These are phyloP conservation scores for Protonemura montana DNA, from an alignment of 2,888 invertebrate species.

Conservation along the genomic window DNA sequence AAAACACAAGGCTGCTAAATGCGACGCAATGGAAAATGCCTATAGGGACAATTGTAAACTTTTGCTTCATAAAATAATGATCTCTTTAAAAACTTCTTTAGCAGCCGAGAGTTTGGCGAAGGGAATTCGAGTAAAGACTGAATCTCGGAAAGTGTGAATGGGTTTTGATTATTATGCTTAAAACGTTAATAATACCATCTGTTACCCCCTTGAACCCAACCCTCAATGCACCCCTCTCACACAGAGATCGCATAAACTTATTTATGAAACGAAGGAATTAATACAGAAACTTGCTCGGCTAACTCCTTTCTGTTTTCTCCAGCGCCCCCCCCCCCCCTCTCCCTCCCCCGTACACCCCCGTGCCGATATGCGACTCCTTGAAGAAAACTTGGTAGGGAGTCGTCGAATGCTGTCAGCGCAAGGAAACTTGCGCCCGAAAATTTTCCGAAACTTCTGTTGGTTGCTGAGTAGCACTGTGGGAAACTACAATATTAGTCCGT, in stretches of 20 bases:
- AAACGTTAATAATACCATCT: conserved; percentile 46
- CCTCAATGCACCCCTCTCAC: conserved; percentile 3
- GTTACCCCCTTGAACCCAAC: conserved; percentile 32
- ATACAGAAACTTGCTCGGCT: conserved; percentile 39
- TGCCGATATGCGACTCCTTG: neutral
- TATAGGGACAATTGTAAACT: neutral
- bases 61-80: conserved; percentile 29
- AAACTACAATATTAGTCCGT: conserved; percentile 41
- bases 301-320: conserved; percentile 29
- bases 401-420: neutral
- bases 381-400: neutral
- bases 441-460: conserved; percentile 39
- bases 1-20: neutral
- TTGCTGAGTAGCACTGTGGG: conserved; percentile 28
- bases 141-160: conserved; percentile 32
- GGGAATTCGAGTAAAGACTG: neutral
- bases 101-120: neutral
- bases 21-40: neutral
- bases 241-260: conserved; percentile 28
- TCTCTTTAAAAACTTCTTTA: conserved; percentile 24
- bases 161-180: conserved; percentile 41
- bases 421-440: conserved; percentile 20
- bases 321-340: conserved; percentile 7
- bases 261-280: conserved; percentile 42
- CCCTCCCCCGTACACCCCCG: neutral